These are phyloP conservation scores for Thymelicus sylvestris DNA, from an alignment of 2,888 invertebrate species.

Conservation along the genomic window DNA sequence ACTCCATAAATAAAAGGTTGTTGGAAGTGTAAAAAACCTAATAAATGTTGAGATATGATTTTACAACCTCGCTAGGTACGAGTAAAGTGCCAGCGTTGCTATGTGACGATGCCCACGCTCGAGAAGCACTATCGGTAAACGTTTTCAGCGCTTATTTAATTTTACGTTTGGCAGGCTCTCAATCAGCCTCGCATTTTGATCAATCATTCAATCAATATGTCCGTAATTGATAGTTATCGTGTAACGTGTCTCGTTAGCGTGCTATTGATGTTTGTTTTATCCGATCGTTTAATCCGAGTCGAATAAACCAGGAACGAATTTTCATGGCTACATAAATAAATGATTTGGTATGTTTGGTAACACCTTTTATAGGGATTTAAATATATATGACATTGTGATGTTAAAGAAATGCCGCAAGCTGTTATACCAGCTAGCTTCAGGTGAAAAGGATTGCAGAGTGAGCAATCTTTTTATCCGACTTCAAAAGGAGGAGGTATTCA, in stretches of 20 bases:
- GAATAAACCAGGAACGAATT: not conserved
- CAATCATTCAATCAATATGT: constrained; percentile 68
- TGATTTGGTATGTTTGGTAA: too few species aligned
- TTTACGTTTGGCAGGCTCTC: constrained; percentile 60
- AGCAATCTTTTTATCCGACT: too few species aligned
- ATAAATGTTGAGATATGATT: too few species aligned
- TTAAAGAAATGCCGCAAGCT: too few species aligned
- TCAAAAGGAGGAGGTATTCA: too few species aligned
- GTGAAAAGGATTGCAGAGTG: too few species aligned
- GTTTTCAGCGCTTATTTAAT: constrained; percentile 63
- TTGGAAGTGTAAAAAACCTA: too few species aligned
- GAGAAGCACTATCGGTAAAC: constrained; percentile 48
- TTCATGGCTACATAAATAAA: not conserved
- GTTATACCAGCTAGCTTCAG: too few species aligned
- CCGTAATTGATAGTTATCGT: constrained; percentile 68
- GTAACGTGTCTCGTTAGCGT: constrained; percentile 64
- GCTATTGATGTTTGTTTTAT: constrained; percentile 57
- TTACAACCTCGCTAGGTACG: not conserved
- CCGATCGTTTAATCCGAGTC: constrained; percentile 18
- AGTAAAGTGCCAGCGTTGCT: not conserved
- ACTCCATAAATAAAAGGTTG: too few species aligned
- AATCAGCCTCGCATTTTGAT: constrained; percentile 63
- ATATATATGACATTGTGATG: too few species aligned
- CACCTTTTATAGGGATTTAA: too few species aligned
- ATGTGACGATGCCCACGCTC: not conserved